These are phyloP conservation scores for Illadopsis cleaveri DNA, from an alignment of 2,113 vertebrate genomes.

Conservation along the genomic window DNA sequence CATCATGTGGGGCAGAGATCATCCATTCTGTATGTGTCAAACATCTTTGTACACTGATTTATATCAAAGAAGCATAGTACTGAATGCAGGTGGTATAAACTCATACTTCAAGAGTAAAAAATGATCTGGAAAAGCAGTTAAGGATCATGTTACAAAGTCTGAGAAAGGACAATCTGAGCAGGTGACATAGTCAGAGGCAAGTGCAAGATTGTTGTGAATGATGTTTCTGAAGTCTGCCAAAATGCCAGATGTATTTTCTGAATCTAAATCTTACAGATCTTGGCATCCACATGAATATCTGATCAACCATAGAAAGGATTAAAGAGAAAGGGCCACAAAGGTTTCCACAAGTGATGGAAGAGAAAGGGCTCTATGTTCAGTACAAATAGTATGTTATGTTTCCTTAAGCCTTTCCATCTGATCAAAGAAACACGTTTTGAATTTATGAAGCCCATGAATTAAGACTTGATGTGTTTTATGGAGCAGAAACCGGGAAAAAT, in stretches of 20 bases:
- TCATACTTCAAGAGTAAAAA: neutral
- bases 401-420: neutral
- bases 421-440: fast-evolving
- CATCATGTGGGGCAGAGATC: fast-evolving
- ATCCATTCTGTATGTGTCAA: neutral
- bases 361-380: neutral
- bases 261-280: neutral
- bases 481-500: neutral
- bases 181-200: neutral
- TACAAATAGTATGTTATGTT: neutral
- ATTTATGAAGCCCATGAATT: neutral
- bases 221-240: neutral
- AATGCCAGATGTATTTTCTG: neutral
- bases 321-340: neutral
- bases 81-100: neutral
- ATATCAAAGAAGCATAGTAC: neutral
- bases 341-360: neutral
- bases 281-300: neutral
- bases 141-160: neutral
- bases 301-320: neutral
- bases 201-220: neutral
- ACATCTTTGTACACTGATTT: neutral
- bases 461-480: neutral
- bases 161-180: neutral
- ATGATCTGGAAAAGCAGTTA: neutral